Evolutionary conservation across 2,888 invertebrate genomes (phyloP), one percentile per base, ranked within the genome.

Genomic region (Polydrusus tereticollis): DNA sequence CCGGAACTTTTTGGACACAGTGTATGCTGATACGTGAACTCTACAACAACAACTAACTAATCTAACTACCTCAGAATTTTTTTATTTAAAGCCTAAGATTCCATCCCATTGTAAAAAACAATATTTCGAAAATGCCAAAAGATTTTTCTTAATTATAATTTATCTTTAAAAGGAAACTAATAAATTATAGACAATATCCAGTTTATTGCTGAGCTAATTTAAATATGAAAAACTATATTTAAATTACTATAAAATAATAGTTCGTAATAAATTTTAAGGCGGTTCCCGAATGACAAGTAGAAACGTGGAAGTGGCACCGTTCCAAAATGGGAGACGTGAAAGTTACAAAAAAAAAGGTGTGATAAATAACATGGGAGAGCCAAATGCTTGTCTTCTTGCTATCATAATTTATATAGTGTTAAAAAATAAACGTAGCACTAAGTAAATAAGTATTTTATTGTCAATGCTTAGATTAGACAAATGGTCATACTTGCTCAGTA

Each of bases 331-430:
- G 50, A 65, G 65, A 71, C 64, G 38, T 50, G 29, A 33, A 58
- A 59, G 38, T 59, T 50, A 47, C 23, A 47, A 71, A 71, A 70
- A n/a, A n/a, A 65, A 64, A 47, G 60, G 38, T 59, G 50, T 71
- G 65, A 65, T 71, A 64, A 71, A 71, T 71, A 65, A 59, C 65
- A 71, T 64, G 65, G 65, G 59, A 71, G 47, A 65, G 70, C 70
- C 70, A 71, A 71, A 71, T 29, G 57, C 59, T 63, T 71, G 70
- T 71, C 65, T 65, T 33, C 57, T 41, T 41, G 59, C 59, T 52
- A 50, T 36, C 26, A 65, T 71, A 71, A 71, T 71, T 71, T 71
- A 71, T 65, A 58, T 36, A 65, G 65, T 71, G 65, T 65, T 58
- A 65, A 59, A 71, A 71, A 71, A 69, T 12, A 58, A 26, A 57